These are phyloP conservation scores for Leucophenga montana DNA, from an alignment of 2,888 invertebrate genomes.

Conservation along the genomic window DNA sequence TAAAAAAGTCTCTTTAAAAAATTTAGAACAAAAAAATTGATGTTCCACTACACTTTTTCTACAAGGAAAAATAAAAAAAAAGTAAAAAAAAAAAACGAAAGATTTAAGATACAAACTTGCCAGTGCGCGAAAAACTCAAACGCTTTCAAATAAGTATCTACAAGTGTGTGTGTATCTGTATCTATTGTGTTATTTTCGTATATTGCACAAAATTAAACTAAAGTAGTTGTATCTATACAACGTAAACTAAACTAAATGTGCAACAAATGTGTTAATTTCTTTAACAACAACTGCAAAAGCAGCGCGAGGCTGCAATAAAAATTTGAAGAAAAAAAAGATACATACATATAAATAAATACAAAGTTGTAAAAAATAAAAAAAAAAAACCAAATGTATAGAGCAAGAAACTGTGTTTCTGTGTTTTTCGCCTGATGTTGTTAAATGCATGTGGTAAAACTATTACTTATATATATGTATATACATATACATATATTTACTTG, in stretches of 20 bases:
- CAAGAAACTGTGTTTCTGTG: conserved; percentile 7
- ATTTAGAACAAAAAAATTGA: too few relatives aligned
- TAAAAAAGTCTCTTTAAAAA: conserved; percentile 16
- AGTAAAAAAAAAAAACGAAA: conserved; percentile 52
- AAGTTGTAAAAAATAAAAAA: conserved; percentile 31
- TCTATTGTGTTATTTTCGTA: too few relatives aligned
- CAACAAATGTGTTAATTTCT: conserved; percentile 18
- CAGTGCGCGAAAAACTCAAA: conserved; percentile 26
- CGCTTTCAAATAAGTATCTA: too few relatives aligned
- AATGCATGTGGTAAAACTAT: neutral
- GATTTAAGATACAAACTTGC: conserved; percentile 62
- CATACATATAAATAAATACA: too few relatives aligned
- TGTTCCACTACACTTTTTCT: too few relatives aligned
- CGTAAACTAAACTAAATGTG: neutral
- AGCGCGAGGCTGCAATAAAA: neutral
- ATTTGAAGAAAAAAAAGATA: conserved; percentile 28
- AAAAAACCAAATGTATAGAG: neutral
- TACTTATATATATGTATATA: too few relatives aligned
- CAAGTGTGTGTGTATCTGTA: too few relatives aligned
- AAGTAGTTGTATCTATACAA: too few relatives aligned
- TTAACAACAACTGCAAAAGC: neutral
- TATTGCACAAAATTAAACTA: too few relatives aligned
- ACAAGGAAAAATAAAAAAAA: conserved; percentile 36
- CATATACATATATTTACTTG: conserved; percentile 31
- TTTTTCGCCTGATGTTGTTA: neutral